These are phyloP conservation scores for Chloroclysta siterata DNA, from an alignment of 2,888 invertebrate species.

Conservation along the genomic window DNA sequence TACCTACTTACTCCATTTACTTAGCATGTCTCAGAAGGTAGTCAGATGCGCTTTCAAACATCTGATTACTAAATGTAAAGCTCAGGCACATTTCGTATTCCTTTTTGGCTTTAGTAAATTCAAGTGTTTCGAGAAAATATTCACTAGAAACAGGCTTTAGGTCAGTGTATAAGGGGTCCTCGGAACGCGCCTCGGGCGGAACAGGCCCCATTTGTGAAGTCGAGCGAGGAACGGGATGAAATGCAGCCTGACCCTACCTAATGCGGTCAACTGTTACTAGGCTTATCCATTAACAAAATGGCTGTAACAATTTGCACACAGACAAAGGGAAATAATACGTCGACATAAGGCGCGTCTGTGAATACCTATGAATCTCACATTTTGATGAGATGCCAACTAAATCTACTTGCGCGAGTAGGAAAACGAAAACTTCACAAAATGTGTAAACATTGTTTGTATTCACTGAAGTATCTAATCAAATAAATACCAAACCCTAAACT, in stretches of 20 bases:
- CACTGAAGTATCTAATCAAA: neutral
- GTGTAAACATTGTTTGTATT: neutral
- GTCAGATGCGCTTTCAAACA: too few species aligned
- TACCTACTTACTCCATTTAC: too few species aligned
- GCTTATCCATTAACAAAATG: neutral
- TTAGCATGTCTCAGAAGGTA: too few species aligned
- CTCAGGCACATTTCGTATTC: slow-evolving; percentile 1
- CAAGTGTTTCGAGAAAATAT: slow-evolving; percentile 22
- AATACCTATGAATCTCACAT: too few species aligned
- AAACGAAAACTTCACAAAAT: neutral
- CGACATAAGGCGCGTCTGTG: too few species aligned
- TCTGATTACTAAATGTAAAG: too few species aligned
- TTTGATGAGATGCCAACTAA: too few species aligned
- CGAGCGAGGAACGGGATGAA: slow-evolving; percentile 54
- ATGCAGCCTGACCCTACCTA: slow-evolving; percentile 38
- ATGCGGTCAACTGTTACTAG: slow-evolving; percentile 23
- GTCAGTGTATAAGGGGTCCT: slow-evolving; percentile 38
- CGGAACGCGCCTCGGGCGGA: slow-evolving; percentile 35
- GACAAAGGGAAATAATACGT: neutral
- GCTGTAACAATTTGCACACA: slow-evolving; percentile 4
- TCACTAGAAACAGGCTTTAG: slow-evolving; percentile 25
- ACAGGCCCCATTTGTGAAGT: slow-evolving; percentile 48
- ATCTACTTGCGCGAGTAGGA: neutral
- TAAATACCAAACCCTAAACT: slow-evolving; percentile 1
- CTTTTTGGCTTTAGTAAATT: slow-evolving; percentile 4